Conservation (phyloP, 1,140 invertebrate genomes). For the Spodoptera frugiperda region DNA sequence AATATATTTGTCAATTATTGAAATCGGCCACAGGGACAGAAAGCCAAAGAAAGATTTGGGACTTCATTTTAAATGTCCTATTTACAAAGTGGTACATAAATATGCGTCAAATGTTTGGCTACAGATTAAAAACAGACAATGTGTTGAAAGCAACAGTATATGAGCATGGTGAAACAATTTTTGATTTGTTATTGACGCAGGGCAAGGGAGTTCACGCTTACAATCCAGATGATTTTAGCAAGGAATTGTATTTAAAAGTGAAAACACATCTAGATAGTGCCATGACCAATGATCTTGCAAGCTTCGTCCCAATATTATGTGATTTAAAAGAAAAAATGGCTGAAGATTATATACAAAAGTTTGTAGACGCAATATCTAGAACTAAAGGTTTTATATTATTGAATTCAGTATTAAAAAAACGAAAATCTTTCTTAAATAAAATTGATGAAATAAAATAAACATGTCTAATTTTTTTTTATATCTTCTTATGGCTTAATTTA, state of each 20-base stretch:
- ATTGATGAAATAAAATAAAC: too few relatives aligned
- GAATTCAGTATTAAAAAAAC: too few relatives aligned
- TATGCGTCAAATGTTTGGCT: too few relatives aligned
- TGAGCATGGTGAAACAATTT: neutral
- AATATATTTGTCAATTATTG: conserved; percentile 25
- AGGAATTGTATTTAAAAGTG: neutral
- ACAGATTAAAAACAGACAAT: too few relatives aligned
- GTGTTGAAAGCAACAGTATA: neutral
- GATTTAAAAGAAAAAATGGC: neutral
- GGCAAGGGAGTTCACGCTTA: neutral
- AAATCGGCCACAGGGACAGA: neutral
- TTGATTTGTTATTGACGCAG: neutral
- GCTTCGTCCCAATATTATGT: neutral
- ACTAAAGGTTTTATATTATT: too few relatives aligned
- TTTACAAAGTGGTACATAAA: too few relatives aligned
- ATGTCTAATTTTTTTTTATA: too few relatives aligned
- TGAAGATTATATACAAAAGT: neutral
- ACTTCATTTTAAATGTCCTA: conserved; percentile 11
- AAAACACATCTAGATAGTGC: neutral
- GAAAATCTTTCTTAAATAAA: too few relatives aligned
- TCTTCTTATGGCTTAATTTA: too few relatives aligned
- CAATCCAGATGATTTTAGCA: neutral
- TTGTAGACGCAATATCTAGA: too few relatives aligned
- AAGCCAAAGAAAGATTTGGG: neutral
- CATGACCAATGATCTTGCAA: neutral